Evolutionary conservation across 35 echinoderm and acorn worm genomes (phyloP), one percentile per base, ranked within the genome.

Genomic region (Ophioderma brevispina): DNA sequence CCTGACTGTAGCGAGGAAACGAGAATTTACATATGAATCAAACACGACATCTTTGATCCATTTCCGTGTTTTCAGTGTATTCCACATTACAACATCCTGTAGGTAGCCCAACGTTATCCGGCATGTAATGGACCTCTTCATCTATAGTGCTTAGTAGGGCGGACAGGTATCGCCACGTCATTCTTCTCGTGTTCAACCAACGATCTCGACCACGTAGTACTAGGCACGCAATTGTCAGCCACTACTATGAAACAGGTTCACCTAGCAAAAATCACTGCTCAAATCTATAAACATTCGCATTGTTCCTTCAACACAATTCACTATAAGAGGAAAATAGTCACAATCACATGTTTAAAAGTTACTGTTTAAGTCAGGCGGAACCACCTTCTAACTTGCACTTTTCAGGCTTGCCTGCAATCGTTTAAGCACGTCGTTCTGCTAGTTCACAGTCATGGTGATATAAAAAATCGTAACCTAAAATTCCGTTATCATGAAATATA

Each of bases 391-490:
- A 38, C 30, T 85, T 43, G 31, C 82, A 86, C 30, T 84, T 15
- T 6, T 86, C 82, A 10, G 10, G 28, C 15, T 36, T 56, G 0
- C 90, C 90, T 0, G 38, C 90, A 80, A 80, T 86, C 32, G 33
- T 13, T 21, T 80, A 38, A 11, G 70, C 90, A 17, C 40, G 33
- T 4, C 82, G 82, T 8, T 82, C 82, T 55, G 85, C 82, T 17
- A 92, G n/a, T 23, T 86, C 36, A 32, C 90, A 92, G 37, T 92
- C 50, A 80, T 49, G 55, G 32, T 79, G 35, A 39, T 86, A 86
- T 50, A 92, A 56, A 79, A 92, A 86, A 41, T 92, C 90, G 86
- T 80, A 86, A 11, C 90, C 90, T 63, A 92, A 37, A 35, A 86
- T 55, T 23, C 75, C 63, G 50, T 23, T n/a, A 63, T 92, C 84